Evolutionary conservation across 2,888 invertebrate species (phyloP).

Genomic region (Teleiodes luculella): DNA sequence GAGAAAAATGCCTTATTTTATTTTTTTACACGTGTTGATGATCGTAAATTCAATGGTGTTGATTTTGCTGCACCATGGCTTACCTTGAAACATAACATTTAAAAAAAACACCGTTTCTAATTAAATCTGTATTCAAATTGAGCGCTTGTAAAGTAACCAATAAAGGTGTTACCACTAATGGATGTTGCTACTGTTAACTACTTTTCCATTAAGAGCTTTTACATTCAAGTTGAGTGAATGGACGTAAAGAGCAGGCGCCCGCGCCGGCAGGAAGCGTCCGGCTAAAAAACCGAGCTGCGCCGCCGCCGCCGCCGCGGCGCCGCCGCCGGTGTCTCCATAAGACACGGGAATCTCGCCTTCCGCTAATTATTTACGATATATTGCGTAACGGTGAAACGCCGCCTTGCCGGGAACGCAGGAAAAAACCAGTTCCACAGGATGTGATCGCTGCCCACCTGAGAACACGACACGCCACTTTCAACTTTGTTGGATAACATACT

Average conservation of each 20-base stretch:
- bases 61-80: background rate
- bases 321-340: slow-evolving; percentile 66
- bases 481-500: slow-evolving; percentile 43
- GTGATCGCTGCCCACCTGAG: slow-evolving; percentile 50
- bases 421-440: slow-evolving; percentile 74
- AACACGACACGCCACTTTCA: slow-evolving; percentile 38
- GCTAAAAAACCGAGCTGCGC: slow-evolving; percentile 68
- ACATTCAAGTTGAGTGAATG: slow-evolving; percentile 8
- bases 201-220: slow-evolving; percentile 7
- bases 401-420: slow-evolving; percentile 63
- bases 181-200: background rate
- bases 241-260: background rate
- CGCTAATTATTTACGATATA: slow-evolving; percentile 79
- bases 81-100: background rate
- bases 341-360: slow-evolving; percentile 77
- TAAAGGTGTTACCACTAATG: background rate
- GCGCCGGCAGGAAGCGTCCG: slow-evolving; percentile 57
- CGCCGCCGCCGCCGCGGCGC: slow-evolving; percentile 38
- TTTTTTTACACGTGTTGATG: slow-evolving; percentile 7
- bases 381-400: slow-evolving; percentile 77
- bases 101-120: background rate
- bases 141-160: background rate
- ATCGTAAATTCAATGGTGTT: background rate
- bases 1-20: slow-evolving; percentile 24
- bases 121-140: background rate